Base-by-base conservation (phyloP, 1,140 invertebrate species). In the Drosophila serrata region DNA sequence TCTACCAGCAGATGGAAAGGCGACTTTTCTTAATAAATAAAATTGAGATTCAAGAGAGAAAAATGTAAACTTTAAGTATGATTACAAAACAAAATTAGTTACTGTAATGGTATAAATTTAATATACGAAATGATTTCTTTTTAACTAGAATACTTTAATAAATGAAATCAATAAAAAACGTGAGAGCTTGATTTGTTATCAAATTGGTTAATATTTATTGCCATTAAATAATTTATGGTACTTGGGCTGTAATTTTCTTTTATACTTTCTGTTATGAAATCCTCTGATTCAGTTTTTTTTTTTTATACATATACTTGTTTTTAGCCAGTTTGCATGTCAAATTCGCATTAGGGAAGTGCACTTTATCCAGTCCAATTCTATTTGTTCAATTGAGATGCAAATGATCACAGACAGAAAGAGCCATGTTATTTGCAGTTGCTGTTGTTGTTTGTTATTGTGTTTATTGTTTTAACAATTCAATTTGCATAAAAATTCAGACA, bases 391-490 rank as follows among this genome's bases (percentile, higher is more conserved):
- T 90, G 76, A 69, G 58, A 88, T 88, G 80, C 84, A 88, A 88
- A 90, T 86, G 67, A 61, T 53, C 58, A 65, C 24, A 58, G 43
- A 68, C 29, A 58, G 56, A 67, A 33, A 58, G 56, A 46, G 49
- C 40, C 33, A 46, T 57, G 49, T 70, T 70, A 45, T 69, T 57
- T 70, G 65, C 62, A 35, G 65, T 67, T 42, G 48, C 60, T 84
- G 56, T 64, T 79, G 53, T 64, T 58, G 15, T 73, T 82, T n/a
- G n/a, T n/a, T n/a, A 6, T 42, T 45, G 27, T 68, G 64, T 81
- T 87, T 87, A 75, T 88, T 82, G 75, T 84, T 82, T 84, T 86
- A 76, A 65, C 70, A 57, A 75, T 73, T 73, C 70, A 76, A 75
- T 75, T 75, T 75, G 72, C 73, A 75, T 75, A 76, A 75, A 64